phyloP scores from a whole-genome alignment of 2,797 vertebrate species.

The Petrocephalus schoutedeni region DNA sequence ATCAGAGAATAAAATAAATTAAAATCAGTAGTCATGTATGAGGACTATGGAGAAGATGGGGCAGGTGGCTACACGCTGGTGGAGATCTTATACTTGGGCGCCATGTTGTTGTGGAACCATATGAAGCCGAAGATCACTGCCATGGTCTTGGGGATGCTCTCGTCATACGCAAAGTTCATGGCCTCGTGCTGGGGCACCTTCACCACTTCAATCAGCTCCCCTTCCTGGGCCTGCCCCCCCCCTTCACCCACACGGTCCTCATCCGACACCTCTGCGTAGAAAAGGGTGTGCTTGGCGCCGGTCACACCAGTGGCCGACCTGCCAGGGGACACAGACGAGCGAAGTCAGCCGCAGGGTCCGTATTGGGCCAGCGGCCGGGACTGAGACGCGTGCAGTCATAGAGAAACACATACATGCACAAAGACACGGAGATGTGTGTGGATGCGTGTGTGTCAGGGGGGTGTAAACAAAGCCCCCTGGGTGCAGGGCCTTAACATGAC shows the following conservation, averaged over 20 bases:
- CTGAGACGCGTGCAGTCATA: neutral
- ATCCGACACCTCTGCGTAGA: constrained; percentile 86
- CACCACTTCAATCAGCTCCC: constrained; percentile 86
- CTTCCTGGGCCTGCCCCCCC: constrained; percentile 76
- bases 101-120: constrained; percentile 85
- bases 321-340: neutral
- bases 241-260: constrained; percentile 72
- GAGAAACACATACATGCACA: neutral
- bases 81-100: constrained; percentile 80
- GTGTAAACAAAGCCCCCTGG: neutral
- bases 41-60: constrained; percentile 19
- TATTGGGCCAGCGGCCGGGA: neutral
- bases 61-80: constrained; percentile 62
- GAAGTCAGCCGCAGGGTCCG: neutral
- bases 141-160: constrained; percentile 56
- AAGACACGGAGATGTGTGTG: constrained; percentile 52
- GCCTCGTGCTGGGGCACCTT: constrained; percentile 71
- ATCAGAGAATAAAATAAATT: constrained; percentile 30
- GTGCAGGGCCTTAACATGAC: neutral
- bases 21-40: constrained; percentile 12
- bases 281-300: constrained; percentile 82
- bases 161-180: constrained; percentile 57
- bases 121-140: constrained; percentile 79
- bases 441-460: constrained; percentile 78
- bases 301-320: constrained; percentile 86